Conservation (phyloP, 2,797 vertebrate genomes). For the Cichlasoma orientale region DNA sequence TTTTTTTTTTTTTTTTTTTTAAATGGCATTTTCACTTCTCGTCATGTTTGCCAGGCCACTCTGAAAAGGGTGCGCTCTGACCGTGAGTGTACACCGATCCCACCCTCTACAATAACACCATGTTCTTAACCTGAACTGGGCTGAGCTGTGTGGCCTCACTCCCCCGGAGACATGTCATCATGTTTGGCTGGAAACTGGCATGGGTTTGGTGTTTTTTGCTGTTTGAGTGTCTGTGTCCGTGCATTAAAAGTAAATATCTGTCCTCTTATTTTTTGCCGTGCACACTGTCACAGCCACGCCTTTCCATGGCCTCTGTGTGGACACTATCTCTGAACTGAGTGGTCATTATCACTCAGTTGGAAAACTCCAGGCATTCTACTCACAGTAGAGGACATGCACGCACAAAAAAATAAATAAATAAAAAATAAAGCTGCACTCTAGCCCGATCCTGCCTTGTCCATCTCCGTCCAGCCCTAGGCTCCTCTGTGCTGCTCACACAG, state of each 20-base stretch:
- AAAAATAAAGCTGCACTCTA: constrained; percentile 11
- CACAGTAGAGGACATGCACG: constrained; percentile 17
- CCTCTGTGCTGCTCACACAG: constrained; percentile 39
- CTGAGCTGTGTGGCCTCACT: constrained; percentile 19
- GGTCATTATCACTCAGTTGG: constrained; percentile 30
- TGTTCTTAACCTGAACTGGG: constrained; percentile 23
- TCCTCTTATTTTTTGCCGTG: constrained; percentile 33
- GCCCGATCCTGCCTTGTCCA: constrained; percentile 41
- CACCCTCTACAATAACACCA: constrained; percentile 57
- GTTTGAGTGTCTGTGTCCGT: neutral
- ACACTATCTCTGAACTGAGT: constrained; percentile 10
- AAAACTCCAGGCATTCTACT: constrained; percentile 32
- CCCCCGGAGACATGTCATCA: constrained; percentile 22
- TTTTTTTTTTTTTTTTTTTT: neutral
- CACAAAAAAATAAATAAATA: fast-evolving
- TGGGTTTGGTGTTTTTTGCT: neutral
- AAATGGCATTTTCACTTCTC: constrained; percentile 4
- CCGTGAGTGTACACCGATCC: constrained; percentile 14
- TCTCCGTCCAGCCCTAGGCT: constrained; percentile 40
- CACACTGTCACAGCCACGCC: neutral
- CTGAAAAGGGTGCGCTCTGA: neutral
- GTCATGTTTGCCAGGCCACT: neutral
- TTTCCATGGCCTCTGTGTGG: constrained; percentile 20
- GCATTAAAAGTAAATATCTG: constrained; percentile 29
- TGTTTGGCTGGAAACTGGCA: constrained; percentile 33